phyloP scores from a whole-genome alignment of 2,888 invertebrate genomes.

The Pheosia gnoma region DNA sequence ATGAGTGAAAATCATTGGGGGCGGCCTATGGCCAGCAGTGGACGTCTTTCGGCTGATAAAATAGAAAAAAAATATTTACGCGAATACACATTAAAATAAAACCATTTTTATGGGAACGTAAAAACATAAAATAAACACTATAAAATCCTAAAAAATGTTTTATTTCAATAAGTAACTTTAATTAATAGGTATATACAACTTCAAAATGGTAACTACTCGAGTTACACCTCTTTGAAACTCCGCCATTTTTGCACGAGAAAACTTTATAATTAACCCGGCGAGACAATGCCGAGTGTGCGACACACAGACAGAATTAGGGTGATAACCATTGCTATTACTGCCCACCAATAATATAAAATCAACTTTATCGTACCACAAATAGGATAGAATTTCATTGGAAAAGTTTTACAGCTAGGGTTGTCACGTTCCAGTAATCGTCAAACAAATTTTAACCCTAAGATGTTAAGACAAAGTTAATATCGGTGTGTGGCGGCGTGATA shows the following conservation, averaged over 20 bases:
- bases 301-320: conserved; percentile 62
- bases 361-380: conserved; percentile 5
- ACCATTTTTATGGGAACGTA: too few species aligned
- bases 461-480: conserved; percentile 40
- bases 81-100: too few species aligned
- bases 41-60: too few species aligned
- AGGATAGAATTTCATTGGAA: conserved; percentile 17
- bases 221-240: conserved; percentile 31
- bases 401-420: conserved; percentile 25
- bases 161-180: too few species aligned
- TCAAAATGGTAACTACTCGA: conserved; percentile 11
- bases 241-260: conserved; percentile 49
- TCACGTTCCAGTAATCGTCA: conserved; percentile 25
- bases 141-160: too few species aligned
- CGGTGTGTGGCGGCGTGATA: conserved; percentile 21
- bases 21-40: too few species aligned
- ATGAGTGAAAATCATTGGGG: too few species aligned
- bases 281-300: conserved; percentile 60
- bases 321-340: conserved; percentile 60
- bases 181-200: too few species aligned
- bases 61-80: too few species aligned
- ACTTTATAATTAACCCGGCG: conserved; percentile 75
- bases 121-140: too few species aligned
- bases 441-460: conserved; percentile 44
- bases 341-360: conserved; percentile 38